Conservation (phyloP, 2,888 invertebrate genomes). For the Euclidia mi region DNA sequence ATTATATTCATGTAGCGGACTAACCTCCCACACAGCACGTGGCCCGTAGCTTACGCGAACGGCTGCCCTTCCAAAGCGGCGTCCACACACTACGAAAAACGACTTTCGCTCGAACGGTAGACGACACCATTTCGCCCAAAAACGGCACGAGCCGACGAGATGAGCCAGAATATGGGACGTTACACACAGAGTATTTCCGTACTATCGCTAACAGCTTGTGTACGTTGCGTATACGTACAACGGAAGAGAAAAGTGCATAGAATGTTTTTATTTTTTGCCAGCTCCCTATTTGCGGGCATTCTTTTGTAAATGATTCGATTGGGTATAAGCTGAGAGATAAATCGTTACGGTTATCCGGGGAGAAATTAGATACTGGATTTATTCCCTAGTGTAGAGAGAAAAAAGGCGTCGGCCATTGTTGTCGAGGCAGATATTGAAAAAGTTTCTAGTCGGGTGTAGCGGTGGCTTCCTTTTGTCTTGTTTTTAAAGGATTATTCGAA, state of each 20-base stretch:
- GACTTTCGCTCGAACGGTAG: conserved; percentile 79
- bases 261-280: conserved; percentile 61
- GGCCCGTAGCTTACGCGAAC: conserved; percentile 87
- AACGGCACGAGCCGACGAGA: conserved; percentile 71
- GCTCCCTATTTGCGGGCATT: conserved; percentile 53
- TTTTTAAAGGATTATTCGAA: conserved; percentile 77
- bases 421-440: conserved; percentile 80
- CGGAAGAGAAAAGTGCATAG: conserved; percentile 82
- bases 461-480: conserved; percentile 74
- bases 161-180: conserved; percentile 85
- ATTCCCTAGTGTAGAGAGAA: conserved; percentile 69
- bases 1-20: conserved; percentile 87
- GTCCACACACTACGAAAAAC: conserved; percentile 78
- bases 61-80: conserved; percentile 86
- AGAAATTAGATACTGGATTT: conserved; percentile 76
- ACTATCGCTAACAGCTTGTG: conserved; percentile 78
- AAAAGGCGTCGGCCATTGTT: conserved; percentile 76
- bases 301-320: conserved; percentile 62
- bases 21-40: conserved; percentile 90
- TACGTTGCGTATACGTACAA: conserved; percentile 71
- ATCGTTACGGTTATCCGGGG: conserved; percentile 66
- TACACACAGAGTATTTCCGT: conserved; percentile 87
- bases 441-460: conserved; percentile 74
- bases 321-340: conserved; percentile 61
- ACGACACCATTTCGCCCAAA: conserved; percentile 80